Evolutionary conservation across 2,113 vertebrate species (phyloP).

Genomic region (Kryptolebias marmoratus): DNA sequence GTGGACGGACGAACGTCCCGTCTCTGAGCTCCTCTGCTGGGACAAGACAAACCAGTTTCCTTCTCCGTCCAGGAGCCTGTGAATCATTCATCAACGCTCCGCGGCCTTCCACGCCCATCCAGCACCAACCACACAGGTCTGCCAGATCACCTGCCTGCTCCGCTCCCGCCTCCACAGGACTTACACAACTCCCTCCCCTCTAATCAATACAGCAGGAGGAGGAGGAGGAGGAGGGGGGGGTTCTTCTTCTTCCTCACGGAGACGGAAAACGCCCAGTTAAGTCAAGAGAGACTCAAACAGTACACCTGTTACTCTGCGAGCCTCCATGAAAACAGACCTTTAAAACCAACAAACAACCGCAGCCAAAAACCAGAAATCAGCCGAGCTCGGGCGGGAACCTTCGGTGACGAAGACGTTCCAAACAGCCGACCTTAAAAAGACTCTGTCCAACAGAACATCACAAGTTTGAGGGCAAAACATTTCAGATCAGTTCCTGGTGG

Average conservation of each 20-base stretch:
- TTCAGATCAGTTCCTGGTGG: too few species aligned
- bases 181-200: constrained; percentile 25
- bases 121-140: neutral
- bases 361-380: neutral
- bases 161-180: constrained; percentile 6
- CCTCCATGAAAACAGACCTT: neutral
- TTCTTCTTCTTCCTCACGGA: neutral
- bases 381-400: too few species aligned
- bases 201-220: constrained; percentile 32
- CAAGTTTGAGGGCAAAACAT: too few species aligned
- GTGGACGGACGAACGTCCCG: neutral
- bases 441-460: neutral
- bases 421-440: neutral
- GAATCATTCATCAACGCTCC: constrained; percentile 41
- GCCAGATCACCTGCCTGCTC: constrained; percentile 39
- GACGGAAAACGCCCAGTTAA: constrained; percentile 25
- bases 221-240: neutral
- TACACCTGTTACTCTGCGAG: constrained; percentile 15
- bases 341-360: neutral
- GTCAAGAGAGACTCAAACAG: constrained; percentile 15
- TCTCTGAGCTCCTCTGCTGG: constrained; percentile 1
- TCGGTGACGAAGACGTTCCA: too few species aligned
- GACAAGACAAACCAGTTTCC: constrained; percentile 73
- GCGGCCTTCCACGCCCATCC: neutral
- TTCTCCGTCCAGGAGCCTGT: constrained; percentile 1